A percentile compares a stretch with the other conserved stretches of the same genome.
Conservation (phyloP, 2,113 vertebrate species). For the Daboia siamensis region DNA sequence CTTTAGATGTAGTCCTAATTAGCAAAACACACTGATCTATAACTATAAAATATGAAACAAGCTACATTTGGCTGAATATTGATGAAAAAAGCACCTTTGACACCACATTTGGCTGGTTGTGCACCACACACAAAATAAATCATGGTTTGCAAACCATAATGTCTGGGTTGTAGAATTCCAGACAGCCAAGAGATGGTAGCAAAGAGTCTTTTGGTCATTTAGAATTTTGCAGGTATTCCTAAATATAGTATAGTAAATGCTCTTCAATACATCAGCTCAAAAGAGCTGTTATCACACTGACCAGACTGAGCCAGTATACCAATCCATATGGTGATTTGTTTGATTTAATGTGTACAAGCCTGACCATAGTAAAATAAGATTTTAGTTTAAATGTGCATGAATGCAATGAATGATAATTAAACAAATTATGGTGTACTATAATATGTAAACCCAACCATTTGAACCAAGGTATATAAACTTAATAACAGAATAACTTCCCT, state of each 20-base stretch:
- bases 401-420: neutral
- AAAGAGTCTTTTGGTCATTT: neutral
- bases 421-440: neutral
- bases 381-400: neutral
- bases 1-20: neutral
- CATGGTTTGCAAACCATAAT: neutral
- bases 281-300: neutral
- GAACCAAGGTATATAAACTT: too few species aligned
- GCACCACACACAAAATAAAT: neutral
- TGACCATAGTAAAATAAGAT: neutral
- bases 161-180: neutral
- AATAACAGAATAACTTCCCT: neutral
- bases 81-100: too few species aligned
- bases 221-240: neutral
- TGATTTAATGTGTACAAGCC: neutral
- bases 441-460: neutral
- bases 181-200: neutral
- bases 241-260: neutral
- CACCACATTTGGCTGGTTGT: neutral
- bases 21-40: neutral
- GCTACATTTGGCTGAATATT: neutral
- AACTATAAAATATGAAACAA: neutral
- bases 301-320: too few species aligned
- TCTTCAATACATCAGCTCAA: neutral
- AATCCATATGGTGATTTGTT: neutral